A percentile compares a stretch with the other conserved stretches of the same genome.
Evolutionary conservation across 1,140 invertebrate genomes (phyloP).

Genomic region (Panagrolaimus sp.): DNA sequence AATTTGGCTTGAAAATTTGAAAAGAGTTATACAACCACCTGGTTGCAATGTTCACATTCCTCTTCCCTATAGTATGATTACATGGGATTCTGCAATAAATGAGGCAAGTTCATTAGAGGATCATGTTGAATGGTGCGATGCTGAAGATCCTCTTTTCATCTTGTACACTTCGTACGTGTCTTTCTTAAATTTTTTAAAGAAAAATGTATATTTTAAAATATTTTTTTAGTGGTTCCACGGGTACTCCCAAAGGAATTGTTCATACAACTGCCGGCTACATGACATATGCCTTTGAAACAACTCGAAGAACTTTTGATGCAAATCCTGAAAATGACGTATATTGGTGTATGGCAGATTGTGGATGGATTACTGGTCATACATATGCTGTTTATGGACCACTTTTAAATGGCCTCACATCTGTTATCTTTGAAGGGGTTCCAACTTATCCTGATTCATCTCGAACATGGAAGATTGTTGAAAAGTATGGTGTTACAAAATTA

Average conservation of each 20-base stretch:
- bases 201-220: neutral
- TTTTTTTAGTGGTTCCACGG: conserved; percentile 77
- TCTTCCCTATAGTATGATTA: neutral
- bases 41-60: neutral
- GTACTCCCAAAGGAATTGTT: conserved; percentile 91
- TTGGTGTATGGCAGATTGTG: conserved; percentile 98
- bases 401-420: conserved; percentile 82
- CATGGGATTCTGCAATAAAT: neutral
- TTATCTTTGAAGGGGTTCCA: conserved; percentile 93
- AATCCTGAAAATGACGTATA: conserved; percentile 76
- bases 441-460: conserved; percentile 68
- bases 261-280: conserved; percentile 90
- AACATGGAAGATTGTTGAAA: conserved; percentile 85
- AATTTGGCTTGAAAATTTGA: conserved; percentile 35
- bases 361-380: conserved; percentile 86
- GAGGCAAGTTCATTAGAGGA: conserved; percentile 3
- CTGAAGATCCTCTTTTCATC: conserved; percentile 93
- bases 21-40: conserved; percentile 26
- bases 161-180: conserved; percentile 77
- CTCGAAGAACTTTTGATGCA: conserved; percentile 88
- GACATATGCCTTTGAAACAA: conserved; percentile 67
- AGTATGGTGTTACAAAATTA: conserved; percentile 83
- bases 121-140: conserved; percentile 75
- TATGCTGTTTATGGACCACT: conserved; percentile 91
- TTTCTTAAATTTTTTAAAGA: conserved; percentile 16